Base-by-base conservation (phyloP, 2,888 invertebrate species). In the Torymus texanus region DNA sequence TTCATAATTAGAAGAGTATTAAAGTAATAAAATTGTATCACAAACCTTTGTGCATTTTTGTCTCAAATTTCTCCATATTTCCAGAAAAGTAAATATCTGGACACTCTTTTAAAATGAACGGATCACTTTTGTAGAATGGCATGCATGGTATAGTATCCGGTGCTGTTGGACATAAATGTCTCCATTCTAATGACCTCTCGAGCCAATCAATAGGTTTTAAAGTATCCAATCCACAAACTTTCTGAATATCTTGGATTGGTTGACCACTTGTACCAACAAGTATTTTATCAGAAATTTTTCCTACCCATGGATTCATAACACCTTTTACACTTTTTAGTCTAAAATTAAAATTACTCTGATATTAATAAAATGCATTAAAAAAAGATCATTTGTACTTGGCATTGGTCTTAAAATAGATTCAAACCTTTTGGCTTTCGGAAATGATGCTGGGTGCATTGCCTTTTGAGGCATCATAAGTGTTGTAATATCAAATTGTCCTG, bases 401-500 rank as follows among this genome's bases (percentile, higher is more conserved):
- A 41, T 8, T 8, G 8, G 10, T 41, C 5, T 5, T 29, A 2
- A 21, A 21, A 21, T 2, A 21, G 21, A 41, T 41, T 41, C n/a
- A 55, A 82, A 86, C 86, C 83, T 85, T 78, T 83, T 84, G 3
- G 89, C 86, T 81, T 86, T 84, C 14, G 86, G 86, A 56, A 90
- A 76, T 76, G 88, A 83, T 74, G 97, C 97, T 80, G 93, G 94
- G 90, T 98, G 98, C 81, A 99, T 93, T 5, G 97, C 96, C 89
- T 96, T 97, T 88, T 99, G 99, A 0, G 99, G 99, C 85, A 98
- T 90, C 93, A 97, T 95, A 83, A 94, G 94, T 87, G 97, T 97
- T 0, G 96, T 93, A 0, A 98, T 97, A 90, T 98, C 98, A 88
- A 94, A 94, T 87, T 96, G 95, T 0, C 98, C 98, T 0, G 98